Evolutionary conservation across 2,888 invertebrate genomes (phyloP).

Genomic region (Esperia sulphurella): DNA sequence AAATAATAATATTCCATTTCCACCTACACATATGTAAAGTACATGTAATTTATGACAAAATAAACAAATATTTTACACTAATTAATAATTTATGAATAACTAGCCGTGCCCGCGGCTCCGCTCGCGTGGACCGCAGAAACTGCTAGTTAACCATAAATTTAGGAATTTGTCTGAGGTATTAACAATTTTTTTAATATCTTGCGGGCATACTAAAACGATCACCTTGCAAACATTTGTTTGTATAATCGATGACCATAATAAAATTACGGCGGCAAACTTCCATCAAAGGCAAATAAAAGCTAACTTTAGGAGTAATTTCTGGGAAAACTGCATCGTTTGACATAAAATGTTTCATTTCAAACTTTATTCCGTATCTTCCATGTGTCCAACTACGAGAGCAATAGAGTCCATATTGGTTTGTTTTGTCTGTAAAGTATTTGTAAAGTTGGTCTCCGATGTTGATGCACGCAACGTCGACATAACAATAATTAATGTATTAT

Average conservation of each 20-base stretch:
- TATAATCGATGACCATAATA: not conserved
- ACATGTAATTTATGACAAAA: no score
- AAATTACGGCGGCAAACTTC: slow-evolving; percentile 2
- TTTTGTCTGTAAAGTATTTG: not conserved
- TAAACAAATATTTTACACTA: no score
- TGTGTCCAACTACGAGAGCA: not conserved
- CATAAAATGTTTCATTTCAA: slow-evolving; percentile 12
- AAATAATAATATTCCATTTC: no score
- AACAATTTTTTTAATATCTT: no score
- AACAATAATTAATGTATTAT: slow-evolving; percentile 41
- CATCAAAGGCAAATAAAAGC: not conserved
- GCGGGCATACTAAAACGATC: no score
- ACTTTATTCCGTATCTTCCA: not conserved
- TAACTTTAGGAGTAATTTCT: slow-evolving; percentile 7
- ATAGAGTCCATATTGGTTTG: slow-evolving; percentile 1
- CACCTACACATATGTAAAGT: no score
- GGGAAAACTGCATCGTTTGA: slow-evolving; percentile 9
- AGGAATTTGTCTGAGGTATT: no score
- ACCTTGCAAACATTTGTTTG: not conserved
- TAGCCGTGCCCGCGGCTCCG: no score
- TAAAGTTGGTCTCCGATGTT: slow-evolving; percentile 13
- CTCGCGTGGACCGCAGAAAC: no score
- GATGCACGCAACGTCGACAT: slow-evolving; percentile 38
- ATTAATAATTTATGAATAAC: no score
- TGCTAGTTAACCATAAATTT: no score